These are phyloP conservation scores for Parascotia fuliginaria DNA, from an alignment of 2,888 invertebrate genomes.

Conservation along the genomic window DNA sequence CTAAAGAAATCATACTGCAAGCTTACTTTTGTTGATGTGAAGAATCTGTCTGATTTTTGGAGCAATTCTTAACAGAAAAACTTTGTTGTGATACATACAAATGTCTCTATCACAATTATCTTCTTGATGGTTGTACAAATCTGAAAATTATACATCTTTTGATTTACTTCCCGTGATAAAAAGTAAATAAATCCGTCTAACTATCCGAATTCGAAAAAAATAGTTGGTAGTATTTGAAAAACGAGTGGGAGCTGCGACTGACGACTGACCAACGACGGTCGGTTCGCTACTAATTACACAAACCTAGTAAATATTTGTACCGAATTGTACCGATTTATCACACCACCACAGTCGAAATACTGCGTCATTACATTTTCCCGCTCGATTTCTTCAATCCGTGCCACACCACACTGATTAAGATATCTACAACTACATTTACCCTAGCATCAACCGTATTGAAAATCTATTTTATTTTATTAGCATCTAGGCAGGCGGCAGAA, in stretches of 20 bases:
- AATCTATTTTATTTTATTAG: conserved; percentile 33
- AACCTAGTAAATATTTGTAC: conserved; percentile 25
- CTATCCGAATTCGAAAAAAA: not conserved
- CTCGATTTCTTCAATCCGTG: conserved; percentile 47
- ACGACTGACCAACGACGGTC: conserved; percentile 17
- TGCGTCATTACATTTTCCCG: conserved; percentile 55
- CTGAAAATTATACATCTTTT: no score
- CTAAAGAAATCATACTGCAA: no score
- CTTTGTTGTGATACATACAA: no score
- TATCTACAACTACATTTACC: conserved; percentile 35
- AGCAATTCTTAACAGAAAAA: no score
- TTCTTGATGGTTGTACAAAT: no score
- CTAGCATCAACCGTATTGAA: conserved; percentile 41
- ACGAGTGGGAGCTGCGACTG: conserved; percentile 13
- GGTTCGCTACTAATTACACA: conserved; percentile 30
- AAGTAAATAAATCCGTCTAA: not conserved
- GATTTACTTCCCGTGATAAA: no score
- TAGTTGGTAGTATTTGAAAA: conserved; percentile 19
- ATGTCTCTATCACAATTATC: no score
- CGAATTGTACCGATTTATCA: conserved; percentile 39
- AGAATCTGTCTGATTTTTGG: no score
- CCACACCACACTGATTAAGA: conserved; percentile 51
- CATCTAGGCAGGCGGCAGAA: conserved; percentile 20
- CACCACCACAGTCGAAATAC: conserved; percentile 27
- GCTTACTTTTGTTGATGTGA: no score